Base-by-base conservation (phyloP, 1,140 invertebrate genomes). In the Radopholus similis region DNA sequence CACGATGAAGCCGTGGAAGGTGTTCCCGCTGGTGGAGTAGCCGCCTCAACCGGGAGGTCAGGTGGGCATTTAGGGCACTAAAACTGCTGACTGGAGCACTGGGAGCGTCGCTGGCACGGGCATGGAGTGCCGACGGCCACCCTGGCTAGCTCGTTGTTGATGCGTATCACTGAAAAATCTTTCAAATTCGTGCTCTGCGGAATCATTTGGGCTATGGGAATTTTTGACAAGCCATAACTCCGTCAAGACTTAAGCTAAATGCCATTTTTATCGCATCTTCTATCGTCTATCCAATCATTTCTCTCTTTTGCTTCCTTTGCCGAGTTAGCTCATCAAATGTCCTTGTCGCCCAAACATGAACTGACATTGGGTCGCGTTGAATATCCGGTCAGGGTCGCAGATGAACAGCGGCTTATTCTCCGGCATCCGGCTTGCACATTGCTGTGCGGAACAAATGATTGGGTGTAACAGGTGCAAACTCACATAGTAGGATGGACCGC, bases 341-440 rank as follows among this genome's bases (percentile, higher is more conserved):
- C 67, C 38, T 2, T 53, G 23, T 18, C 11, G 1, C 54, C 37
- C 5, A 62, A 23, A 37, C 30, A 51, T 40, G 1, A 35, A 62
- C 65, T 69, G 72, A 81, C 80, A 66, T 69, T 81, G 73, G 9
- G 75, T 76, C 26, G 74, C 58, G 64, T 82, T 82, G n/a, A 81
- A 65, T n/a, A 81, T 78, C 28, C 67, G 63, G 69, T 81, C 79
- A n/a, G 79, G 79, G 66, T 81, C 79, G 66, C 79, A 81, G 35
- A 81, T 66, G 62, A 80, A 81, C n/a, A 81, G 44, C 15, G 76
- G 55, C 18, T 56, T 71, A 37, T 73, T 55, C 28, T 70, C 56
- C 11, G 68, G 68, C 21, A 72, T 44, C 58, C 54, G 44, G 32
- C 11, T 62, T 28, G 70, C 65, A 72, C 68, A 70, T 62, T 62